These are phyloP conservation scores for Cephus nigrinus DNA, from an alignment of 2,888 invertebrate genomes.

Conservation along the genomic window DNA sequence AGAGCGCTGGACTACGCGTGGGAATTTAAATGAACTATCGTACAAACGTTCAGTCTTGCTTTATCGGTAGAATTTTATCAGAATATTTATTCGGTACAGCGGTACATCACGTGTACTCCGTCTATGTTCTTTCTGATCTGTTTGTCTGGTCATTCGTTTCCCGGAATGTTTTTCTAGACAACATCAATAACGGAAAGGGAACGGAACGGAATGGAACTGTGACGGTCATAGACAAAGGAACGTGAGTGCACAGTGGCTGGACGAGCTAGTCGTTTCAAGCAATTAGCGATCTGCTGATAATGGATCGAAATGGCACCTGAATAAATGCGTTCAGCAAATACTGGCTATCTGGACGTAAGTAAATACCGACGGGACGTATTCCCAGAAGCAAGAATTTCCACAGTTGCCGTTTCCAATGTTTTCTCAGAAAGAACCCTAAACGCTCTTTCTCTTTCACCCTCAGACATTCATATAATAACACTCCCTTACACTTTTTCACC, in stretches of 20 bases:
- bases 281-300: conserved; percentile 22
- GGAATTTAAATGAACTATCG: neutral
- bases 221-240: conserved; percentile 15
- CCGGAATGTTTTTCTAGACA: neutral
- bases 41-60: neutral
- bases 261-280: conserved; percentile 15
- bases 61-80: neutral
- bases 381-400: conserved; percentile 14
- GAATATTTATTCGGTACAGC: neutral
- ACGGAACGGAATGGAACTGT: neutral
- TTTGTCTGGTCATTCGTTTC: neutral
- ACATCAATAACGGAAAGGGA: neutral
- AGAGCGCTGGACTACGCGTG: neutral
- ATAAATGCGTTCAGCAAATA: conserved; percentile 23
- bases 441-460: neutral
- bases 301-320: conserved; percentile 23
- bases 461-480: neutral
- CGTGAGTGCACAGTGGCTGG: conserved; percentile 19
- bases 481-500: neutral
- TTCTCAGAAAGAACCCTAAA: neutral
- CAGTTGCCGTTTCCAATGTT: neutral
- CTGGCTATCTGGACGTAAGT: conserved; percentile 19
- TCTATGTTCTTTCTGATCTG: neutral
- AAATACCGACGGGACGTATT: conserved; percentile 17
- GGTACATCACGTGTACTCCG: neutral